phyloP scores from a whole-genome alignment of 2,113 vertebrate species.

The Ginglymostoma cirratum region DNA sequence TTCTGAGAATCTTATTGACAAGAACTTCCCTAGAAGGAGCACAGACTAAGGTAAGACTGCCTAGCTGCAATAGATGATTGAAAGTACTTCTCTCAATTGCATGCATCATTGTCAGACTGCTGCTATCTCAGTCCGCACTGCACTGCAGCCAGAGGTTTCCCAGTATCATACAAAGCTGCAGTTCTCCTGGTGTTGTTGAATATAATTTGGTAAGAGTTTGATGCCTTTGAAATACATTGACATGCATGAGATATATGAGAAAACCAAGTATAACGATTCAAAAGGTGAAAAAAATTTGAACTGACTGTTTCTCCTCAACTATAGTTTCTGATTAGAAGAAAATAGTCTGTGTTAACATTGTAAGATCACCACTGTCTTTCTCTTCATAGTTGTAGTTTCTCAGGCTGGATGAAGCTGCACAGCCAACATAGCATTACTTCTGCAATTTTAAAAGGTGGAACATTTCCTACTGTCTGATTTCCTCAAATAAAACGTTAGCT shows the following conservation, averaged over 20 bases:
- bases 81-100: slow-evolving; percentile 37
- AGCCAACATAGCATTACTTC: not conserved
- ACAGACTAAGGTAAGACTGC: slow-evolving; percentile 35
- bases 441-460: not conserved
- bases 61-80: slow-evolving; percentile 33
- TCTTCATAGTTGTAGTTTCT: not conserved
- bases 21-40: slow-evolving; percentile 26
- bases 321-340: not conserved
- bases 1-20: slow-evolving; percentile 25
- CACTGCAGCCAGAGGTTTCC: slow-evolving; percentile 30
- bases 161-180: not conserved
- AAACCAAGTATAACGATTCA: not conserved
- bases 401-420: not conserved
- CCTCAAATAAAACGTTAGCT: not conserved
- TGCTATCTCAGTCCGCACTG: slow-evolving; percentile 4
- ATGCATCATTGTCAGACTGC: slow-evolving; percentile 36
- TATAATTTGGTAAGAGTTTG: slow-evolving; percentile 29
- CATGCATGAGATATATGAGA: slow-evolving; percentile 5
- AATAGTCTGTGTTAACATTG: not conserved
- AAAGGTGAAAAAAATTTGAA: not conserved
- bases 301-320: not conserved
- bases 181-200: not conserved
- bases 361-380: not conserved
- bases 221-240: slow-evolving; percentile 8
- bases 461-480: not conserved